Conservation (phyloP, 2,797 vertebrate species). For the Thamnophis elegans region DNA sequence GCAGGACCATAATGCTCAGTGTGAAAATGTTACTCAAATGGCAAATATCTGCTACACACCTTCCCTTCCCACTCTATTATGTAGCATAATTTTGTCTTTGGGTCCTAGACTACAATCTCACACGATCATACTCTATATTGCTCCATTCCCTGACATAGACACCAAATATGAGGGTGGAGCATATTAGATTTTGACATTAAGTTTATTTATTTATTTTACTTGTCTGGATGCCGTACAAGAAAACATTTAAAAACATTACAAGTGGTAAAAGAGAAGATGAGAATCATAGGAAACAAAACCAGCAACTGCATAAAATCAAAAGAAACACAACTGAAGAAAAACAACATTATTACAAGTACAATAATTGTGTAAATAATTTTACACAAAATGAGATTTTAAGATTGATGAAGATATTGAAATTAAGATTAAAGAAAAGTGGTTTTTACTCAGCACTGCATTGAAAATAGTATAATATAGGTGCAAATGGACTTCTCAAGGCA, state of each 20-base stretch:
- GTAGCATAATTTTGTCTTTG: not conserved
- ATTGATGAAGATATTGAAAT: not conserved
- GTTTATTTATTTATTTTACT: not conserved
- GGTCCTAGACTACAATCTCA: not conserved
- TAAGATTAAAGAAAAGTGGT: not conserved
- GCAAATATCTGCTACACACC: not conserved
- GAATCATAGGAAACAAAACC: not conserved
- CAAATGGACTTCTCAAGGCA: not conserved
- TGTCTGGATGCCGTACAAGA: not conserved
- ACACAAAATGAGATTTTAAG: not conserved
- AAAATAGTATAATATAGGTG: not conserved
- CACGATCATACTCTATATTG: not conserved
- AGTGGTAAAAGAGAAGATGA: not conserved
- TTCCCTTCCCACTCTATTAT: not conserved
- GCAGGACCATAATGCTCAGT: not conserved
- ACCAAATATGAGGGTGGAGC: not conserved
- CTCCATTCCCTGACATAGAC: not conserved
- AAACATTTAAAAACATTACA: not conserved
- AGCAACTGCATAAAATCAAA: not conserved
- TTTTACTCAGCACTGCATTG: not conserved
- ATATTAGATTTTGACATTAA: not conserved
- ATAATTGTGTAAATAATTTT: not conserved
- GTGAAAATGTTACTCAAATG: not conserved
- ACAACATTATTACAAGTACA: not conserved
- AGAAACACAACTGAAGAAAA: not conserved